A percentile compares a stretch with the other conserved stretches of the same genome.
Evolutionary conservation across 2,113 vertebrate species (phyloP).

Genomic region (Pavo muticus): DNA sequence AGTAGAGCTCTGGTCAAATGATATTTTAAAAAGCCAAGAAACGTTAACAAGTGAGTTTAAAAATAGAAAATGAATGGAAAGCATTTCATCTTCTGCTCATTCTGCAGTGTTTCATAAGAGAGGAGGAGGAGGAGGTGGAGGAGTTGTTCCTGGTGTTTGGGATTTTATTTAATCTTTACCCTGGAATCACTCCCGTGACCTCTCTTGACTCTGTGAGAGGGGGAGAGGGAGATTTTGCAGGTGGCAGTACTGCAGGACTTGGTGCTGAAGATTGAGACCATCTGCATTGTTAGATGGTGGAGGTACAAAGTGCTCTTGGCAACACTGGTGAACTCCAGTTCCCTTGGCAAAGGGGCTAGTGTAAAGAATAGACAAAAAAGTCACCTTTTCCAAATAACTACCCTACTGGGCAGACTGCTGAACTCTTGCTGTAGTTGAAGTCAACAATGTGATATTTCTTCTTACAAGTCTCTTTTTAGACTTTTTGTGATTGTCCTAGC

Average conservation of each 20-base stretch:
- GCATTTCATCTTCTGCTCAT: conserved; percentile 17
- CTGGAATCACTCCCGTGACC: not conserved
- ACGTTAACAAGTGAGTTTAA: conserved; percentile 46
- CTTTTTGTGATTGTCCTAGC: not conserved
- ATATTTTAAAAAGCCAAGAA: conserved; percentile 46
- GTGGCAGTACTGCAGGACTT: not conserved
- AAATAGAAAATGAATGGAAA: conserved; percentile 55
- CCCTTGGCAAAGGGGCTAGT: not conserved
- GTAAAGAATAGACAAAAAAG: not conserved
- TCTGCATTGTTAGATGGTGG: not conserved
- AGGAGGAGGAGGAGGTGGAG: conserved; percentile 24
- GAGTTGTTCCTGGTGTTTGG: not conserved
- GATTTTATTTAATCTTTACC: conserved; percentile 38
- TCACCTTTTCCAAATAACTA: not conserved
- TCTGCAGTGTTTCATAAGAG: conserved; percentile 49
- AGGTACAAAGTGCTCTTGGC: not conserved
- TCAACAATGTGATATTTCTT: fast-evolving
- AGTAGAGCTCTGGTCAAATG: conserved; percentile 32
- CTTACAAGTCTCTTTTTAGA: not conserved
- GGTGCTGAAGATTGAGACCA: not conserved
- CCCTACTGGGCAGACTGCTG: not conserved
- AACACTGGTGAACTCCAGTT: not conserved
- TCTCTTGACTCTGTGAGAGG: not conserved
- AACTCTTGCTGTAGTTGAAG: not conserved
- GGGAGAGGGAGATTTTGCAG: not conserved